phyloP scores from a whole-genome alignment of 2,888 invertebrate species.

The Eristalis intricaria region DNA sequence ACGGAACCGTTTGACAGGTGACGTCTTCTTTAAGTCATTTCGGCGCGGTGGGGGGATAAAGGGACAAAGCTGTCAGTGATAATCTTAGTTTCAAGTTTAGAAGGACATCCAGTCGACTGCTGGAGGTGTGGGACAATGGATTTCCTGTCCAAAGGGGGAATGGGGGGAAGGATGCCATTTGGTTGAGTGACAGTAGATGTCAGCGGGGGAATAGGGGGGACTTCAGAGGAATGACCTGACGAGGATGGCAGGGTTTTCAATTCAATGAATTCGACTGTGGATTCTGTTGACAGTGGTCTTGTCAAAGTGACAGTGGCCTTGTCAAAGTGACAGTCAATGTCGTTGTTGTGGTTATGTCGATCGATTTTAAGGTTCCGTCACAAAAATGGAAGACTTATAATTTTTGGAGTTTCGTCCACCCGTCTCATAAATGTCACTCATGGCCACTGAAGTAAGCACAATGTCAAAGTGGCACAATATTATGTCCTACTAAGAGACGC shows the following conservation, averaged over 20 bases:
- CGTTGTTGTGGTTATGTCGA: background rate
- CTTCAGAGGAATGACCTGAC: background rate
- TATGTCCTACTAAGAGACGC: too few relatives aligned
- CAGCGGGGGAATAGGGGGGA: background rate
- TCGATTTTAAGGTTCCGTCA: too few relatives aligned
- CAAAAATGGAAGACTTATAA: too few relatives aligned
- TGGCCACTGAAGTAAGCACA: too few relatives aligned
- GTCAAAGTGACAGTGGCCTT: background rate
- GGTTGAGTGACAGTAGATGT: background rate
- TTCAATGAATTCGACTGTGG: background rate
- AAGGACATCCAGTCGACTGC: background rate
- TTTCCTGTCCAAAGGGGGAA: background rate
- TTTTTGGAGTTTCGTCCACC: too few relatives aligned
- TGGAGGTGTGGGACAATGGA: background rate
- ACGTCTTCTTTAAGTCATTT: conserved; percentile 3
- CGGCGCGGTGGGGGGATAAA: background rate
- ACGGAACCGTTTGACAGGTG: conserved; percentile 28
- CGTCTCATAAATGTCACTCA: too few relatives aligned
- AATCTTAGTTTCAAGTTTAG: conserved; percentile 10
- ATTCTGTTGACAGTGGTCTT: background rate
- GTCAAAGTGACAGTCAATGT: background rate
- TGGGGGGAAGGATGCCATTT: too few relatives aligned
- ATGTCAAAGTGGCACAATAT: too few relatives aligned
- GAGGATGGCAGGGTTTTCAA: background rate
- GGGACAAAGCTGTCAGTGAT: conserved; percentile 8